Percentiles rank a stretch among this genome's conserved stretches.
phyloP scores from a whole-genome alignment of 2,113 vertebrate species.

The Actinemys pallida region DNA sequence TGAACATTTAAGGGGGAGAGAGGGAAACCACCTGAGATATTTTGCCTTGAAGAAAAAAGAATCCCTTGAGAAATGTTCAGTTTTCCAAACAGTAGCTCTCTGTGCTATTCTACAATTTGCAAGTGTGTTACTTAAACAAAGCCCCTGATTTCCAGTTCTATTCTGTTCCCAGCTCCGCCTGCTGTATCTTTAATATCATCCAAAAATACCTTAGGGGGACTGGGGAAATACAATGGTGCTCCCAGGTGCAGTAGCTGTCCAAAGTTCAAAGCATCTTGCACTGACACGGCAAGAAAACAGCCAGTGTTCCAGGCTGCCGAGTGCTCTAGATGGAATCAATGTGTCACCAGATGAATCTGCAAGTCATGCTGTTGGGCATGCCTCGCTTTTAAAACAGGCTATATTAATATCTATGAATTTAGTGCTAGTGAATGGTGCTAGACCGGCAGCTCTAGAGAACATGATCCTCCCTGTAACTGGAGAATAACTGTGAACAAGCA shows the following conservation, averaged over 20 bases:
- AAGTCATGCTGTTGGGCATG: fast-evolving
- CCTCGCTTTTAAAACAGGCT: neutral
- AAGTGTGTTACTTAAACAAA: neutral
- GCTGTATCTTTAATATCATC: neutral
- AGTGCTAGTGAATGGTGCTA: neutral
- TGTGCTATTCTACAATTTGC: neutral
- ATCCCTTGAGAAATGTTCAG: neutral
- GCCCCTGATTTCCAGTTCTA: neutral
- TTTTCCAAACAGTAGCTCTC: no score
- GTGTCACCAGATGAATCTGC: neutral
- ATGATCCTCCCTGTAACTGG: neutral
- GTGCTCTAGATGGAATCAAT: neutral
- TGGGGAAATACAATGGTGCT: neutral
- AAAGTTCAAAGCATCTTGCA: neutral
- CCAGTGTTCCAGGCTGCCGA: neutral
- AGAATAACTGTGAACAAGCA: neutral
- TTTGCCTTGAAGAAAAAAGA: neutral
- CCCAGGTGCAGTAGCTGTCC: neutral
- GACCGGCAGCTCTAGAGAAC: neutral
- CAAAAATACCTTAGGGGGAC: neutral
- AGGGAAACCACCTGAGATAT: neutral
- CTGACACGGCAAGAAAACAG: fast-evolving
- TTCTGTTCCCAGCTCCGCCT: neutral
- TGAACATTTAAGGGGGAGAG: neutral
- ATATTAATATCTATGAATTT: neutral